Conservation (phyloP, 53 echinoderm and acorn worm species). For the Antedon mediterranea region DNA sequence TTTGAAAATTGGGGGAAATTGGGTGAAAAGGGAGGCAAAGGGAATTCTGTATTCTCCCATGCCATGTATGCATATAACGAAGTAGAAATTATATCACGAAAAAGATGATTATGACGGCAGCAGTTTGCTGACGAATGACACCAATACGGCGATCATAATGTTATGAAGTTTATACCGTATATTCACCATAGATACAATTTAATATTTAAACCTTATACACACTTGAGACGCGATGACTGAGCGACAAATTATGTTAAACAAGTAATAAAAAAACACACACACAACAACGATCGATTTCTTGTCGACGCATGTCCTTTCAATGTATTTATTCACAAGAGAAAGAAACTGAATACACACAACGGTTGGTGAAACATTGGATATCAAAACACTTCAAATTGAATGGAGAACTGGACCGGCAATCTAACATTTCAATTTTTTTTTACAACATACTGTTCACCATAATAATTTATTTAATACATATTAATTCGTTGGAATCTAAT, state of each 20-base stretch:
- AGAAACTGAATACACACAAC: neutral
- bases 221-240: neutral
- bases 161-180: neutral
- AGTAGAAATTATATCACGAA: too few species aligned
- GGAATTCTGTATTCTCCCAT: too few species aligned
- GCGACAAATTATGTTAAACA: neutral
- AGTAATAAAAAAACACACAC: neutral
- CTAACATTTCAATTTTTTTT: neutral
- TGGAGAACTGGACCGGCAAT: neutral
- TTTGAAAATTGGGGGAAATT: neutral
- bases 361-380: neutral
- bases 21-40: too few species aligned
- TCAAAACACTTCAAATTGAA: neutral
- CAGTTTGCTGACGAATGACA: too few species aligned
- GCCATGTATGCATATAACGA: too few species aligned
- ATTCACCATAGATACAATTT: too few species aligned
- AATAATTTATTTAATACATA: neutral
- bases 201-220: neutral
- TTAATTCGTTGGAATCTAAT: neutral
- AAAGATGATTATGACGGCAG: too few species aligned
- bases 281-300: neutral
- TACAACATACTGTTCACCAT: neutral
- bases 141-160: neutral
- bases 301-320: neutral
- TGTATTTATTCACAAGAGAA: neutral